Evolutionary conservation across 2,113 vertebrate species (phyloP).

Genomic region (Onychorhynchus coronatus): DNA sequence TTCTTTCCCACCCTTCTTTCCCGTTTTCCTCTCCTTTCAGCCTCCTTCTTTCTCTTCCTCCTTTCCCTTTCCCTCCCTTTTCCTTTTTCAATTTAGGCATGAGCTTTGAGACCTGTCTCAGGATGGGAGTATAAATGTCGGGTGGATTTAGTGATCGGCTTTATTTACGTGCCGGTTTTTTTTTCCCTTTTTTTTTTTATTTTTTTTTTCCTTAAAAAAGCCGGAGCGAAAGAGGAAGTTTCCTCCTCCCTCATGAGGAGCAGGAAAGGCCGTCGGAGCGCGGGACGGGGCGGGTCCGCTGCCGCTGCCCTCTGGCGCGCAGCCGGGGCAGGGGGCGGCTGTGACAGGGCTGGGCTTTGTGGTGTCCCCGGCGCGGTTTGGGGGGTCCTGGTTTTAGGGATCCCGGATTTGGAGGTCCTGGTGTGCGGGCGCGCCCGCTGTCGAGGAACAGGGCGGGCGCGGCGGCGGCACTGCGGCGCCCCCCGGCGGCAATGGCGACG

Average conservation of each 20-base stretch:
- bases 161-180: no score
- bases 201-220: no score
- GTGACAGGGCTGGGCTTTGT: neutral
- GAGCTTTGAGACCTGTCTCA: neutral
- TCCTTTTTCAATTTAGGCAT: no score
- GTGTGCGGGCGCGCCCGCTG: neutral
- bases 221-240: neutral
- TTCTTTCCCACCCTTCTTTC: no score
- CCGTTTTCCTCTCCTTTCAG: neutral
- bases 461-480: neutral
- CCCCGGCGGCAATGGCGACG: neutral
- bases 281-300: no score
- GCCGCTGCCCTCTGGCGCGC: no score
- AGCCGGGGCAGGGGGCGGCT: no score
- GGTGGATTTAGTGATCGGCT: no score
- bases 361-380: neutral
- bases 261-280: neutral
- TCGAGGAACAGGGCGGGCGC: neutral
- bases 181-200: no score
- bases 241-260: neutral
- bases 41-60: no score
- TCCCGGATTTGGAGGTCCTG: neutral
- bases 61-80: no score
- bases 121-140: neutral
- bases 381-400: neutral